phyloP scores from a whole-genome alignment of 2,113 vertebrate species.

The Phylloscopus whistleri region DNA sequence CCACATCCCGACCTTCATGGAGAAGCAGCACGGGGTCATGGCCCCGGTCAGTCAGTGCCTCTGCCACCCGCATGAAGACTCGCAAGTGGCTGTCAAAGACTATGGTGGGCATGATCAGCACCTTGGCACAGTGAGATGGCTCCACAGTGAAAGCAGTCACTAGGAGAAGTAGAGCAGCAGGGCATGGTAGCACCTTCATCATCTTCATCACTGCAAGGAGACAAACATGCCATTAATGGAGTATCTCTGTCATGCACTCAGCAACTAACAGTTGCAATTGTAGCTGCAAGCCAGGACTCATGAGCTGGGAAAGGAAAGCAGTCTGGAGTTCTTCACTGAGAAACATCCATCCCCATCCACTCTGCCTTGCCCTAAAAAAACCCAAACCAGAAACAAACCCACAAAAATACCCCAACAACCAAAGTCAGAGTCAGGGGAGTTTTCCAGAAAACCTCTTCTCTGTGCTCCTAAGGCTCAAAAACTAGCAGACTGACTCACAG shows the following conservation, averaged over 20 bases:
- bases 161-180: constrained; percentile 19
- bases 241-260: neutral
- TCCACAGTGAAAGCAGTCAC: neutral
- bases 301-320: neutral
- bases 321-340: neutral
- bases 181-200: neutral
- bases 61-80: constrained; percentile 62
- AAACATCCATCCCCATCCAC: no score
- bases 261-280: neutral
- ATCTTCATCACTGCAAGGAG: constrained; percentile 30
- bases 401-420: neutral
- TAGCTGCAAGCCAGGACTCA: neutral
- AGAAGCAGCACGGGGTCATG: constrained; percentile 55
- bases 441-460: neutral
- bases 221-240: neutral
- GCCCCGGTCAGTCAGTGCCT: constrained; percentile 43
- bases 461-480: neutral
- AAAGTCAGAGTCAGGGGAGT: neutral
- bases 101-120: constrained; percentile 64
- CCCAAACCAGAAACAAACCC: neutral
- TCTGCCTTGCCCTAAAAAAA: no score
- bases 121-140: constrained; percentile 39
- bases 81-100: constrained; percentile 69
- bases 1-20: constrained; percentile 46
- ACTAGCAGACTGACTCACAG: neutral